Evolutionary conservation across 2,113 vertebrate species (phyloP).

Genomic region (Hyla sarda): DNA sequence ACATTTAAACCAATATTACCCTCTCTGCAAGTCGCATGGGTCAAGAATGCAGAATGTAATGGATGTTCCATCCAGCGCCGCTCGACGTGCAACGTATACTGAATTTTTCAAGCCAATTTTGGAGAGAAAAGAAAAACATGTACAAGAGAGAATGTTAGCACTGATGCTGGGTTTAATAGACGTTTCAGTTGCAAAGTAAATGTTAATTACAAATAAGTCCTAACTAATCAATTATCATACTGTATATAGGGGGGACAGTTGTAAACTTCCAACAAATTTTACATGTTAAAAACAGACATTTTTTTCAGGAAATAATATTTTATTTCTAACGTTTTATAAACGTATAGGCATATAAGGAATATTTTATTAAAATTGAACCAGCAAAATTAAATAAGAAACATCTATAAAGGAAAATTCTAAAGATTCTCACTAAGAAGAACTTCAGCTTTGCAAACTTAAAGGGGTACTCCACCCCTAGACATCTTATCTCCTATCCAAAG

Average conservation of each 20-base stretch:
- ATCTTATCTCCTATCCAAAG: too few species aligned
- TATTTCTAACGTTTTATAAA: too few species aligned
- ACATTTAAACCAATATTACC: conserved; percentile 46
- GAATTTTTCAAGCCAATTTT: background rate
- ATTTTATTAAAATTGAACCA: too few species aligned
- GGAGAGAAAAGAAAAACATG: background rate
- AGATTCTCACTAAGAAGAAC: too few species aligned
- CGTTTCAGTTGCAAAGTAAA: background rate
- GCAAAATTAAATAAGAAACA: too few species aligned
- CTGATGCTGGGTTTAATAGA: background rate
- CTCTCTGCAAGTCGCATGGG: conserved; percentile 13
- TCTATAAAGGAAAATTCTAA: too few species aligned
- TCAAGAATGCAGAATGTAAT: conserved; percentile 28
- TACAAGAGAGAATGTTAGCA: background rate
- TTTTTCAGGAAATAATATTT: too few species aligned
- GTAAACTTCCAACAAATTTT: background rate
- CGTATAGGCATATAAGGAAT: too few species aligned
- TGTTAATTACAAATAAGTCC: background rate
- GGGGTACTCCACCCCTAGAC: too few species aligned
- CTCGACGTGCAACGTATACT: conserved; percentile 4
- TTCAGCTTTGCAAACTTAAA: too few species aligned
- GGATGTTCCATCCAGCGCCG: background rate
- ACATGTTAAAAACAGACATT: too few species aligned
- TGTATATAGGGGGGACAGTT: background rate
- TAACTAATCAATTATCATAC: background rate